phyloP scores from a whole-genome alignment of 1,140 invertebrate species.

The Catajapyx aquilonaris region DNA sequence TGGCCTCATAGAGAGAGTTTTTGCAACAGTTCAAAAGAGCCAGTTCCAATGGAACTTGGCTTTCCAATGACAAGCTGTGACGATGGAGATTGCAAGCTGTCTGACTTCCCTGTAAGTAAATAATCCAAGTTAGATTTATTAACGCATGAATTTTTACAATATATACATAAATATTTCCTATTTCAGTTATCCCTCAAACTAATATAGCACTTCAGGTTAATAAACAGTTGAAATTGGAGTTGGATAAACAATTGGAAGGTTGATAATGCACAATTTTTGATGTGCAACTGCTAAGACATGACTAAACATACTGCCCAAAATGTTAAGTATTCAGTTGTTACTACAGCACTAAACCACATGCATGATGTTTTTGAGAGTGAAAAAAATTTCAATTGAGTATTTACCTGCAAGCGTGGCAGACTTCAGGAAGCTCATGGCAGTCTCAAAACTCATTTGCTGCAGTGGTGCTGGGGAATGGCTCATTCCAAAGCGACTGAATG shows the following conservation, averaged over 20 bases:
- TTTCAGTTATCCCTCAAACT: neutral
- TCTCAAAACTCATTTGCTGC: slow-evolving; percentile 97
- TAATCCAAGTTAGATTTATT: slow-evolving; percentile 7
- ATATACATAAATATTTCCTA: neutral
- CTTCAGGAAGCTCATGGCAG: slow-evolving; percentile 67
- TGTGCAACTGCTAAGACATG: neutral
- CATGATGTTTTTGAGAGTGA: neutral
- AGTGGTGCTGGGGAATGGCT: slow-evolving; percentile 68
- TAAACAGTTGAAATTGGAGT: neutral
- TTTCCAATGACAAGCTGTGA: slow-evolving; percentile 72
- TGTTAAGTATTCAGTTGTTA: neutral
- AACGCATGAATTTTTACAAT: slow-evolving; percentile 3
- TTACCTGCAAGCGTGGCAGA: slow-evolving; percentile 43
- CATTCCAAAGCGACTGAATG: slow-evolving; percentile 80
- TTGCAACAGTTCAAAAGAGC: slow-evolving; percentile 39
- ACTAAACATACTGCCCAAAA: neutral
- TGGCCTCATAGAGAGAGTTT: slow-evolving; percentile 6
- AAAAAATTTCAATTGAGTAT: slow-evolving; percentile 2
- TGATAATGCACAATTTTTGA: neutral
- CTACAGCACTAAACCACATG: neutral
- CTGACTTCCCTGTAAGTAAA: slow-evolving; percentile 32
- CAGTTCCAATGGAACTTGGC: slow-evolving; percentile 64
- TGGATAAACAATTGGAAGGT: neutral
- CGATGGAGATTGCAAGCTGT: slow-evolving; percentile 67
- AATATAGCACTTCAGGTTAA: neutral